phyloP scores from a whole-genome alignment of 2,113 vertebrate species.

The Oreochromis niloticus region DNA sequence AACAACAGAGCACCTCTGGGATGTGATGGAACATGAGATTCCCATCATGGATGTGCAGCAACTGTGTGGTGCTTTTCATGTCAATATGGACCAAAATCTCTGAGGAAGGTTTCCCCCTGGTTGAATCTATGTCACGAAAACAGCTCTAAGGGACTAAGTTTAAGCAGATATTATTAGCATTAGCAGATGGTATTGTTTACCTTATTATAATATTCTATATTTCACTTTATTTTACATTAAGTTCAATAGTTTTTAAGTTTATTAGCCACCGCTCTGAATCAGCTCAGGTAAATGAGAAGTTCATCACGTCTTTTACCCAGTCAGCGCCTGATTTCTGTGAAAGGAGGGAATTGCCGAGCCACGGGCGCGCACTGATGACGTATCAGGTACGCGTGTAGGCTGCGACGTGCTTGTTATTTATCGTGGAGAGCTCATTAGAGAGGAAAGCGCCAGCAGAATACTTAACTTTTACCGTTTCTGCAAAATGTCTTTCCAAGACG shows the following conservation, averaged over 20 bases:
- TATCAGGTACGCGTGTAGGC: accelerated
- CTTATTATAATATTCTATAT: neutral
- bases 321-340: neutral
- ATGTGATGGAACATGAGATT: neutral
- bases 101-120: neutral
- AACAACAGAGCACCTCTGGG: neutral
- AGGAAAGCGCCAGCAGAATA: neutral
- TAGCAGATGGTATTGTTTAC: neutral
- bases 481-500: conserved; percentile 63
- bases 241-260: neutral
- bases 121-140: neutral
- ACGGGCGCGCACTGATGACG: conserved; percentile 43
- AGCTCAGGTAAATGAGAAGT: neutral
- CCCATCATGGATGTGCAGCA: neutral
- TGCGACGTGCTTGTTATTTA: conserved; percentile 28
- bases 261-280: neutral
- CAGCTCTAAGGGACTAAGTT: neutral
- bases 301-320: neutral
- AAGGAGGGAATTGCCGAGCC: neutral
- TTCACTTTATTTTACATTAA: neutral
- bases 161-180: neutral
- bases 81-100: neutral
- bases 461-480: neutral
- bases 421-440: neutral
- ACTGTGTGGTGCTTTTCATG: neutral